A percentile compares a stretch with the other conserved stretches of the same genome.
Conservation (phyloP, 2,888 invertebrate species). For the Timandra comae region DNA sequence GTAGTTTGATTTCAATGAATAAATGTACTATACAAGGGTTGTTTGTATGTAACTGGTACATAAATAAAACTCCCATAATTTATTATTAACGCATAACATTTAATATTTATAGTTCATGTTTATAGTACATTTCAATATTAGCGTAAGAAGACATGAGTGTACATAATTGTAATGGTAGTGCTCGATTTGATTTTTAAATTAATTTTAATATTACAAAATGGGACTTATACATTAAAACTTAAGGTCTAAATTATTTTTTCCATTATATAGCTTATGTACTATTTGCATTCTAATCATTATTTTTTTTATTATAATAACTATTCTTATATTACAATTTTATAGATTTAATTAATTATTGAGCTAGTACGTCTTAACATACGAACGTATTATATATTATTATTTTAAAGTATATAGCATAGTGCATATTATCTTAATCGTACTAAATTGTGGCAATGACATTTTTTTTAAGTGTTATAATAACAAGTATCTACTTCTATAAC, state of each 20-base stretch:
- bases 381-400: slow-evolving; percentile 28
- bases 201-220: slow-evolving; percentile 73
- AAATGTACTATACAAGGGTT: too few relatives aligned
- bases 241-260: slow-evolving; percentile 36
- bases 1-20: too few relatives aligned
- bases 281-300: slow-evolving; percentile 42
- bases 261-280: slow-evolving; percentile 44
- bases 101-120: slow-evolving; percentile 78
- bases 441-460: slow-evolving; percentile 42
- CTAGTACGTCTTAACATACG: slow-evolving; percentile 52
- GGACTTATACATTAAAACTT: slow-evolving; percentile 54
- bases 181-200: slow-evolving; percentile 66
- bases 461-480: slow-evolving; percentile 27
- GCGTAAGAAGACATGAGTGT: slow-evolving; percentile 75
- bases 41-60: too few relatives aligned
- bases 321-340: slow-evolving; percentile 52
- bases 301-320: slow-evolving; percentile 44
- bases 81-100: slow-evolving; percentile 85
- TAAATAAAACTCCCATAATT: slow-evolving; percentile 54
- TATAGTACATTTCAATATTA: slow-evolving; percentile 78
- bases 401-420: slow-evolving; percentile 54
- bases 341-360: slow-evolving; percentile 64
- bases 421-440: slow-evolving; percentile 49
- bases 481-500: slow-evolving; percentile 33
- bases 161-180: slow-evolving; percentile 73